These are phyloP conservation scores for Lycopodina hypogea DNA, from an alignment of 37 sponge, comb jelly and placozoan genomes.

Conservation along the genomic window DNA sequence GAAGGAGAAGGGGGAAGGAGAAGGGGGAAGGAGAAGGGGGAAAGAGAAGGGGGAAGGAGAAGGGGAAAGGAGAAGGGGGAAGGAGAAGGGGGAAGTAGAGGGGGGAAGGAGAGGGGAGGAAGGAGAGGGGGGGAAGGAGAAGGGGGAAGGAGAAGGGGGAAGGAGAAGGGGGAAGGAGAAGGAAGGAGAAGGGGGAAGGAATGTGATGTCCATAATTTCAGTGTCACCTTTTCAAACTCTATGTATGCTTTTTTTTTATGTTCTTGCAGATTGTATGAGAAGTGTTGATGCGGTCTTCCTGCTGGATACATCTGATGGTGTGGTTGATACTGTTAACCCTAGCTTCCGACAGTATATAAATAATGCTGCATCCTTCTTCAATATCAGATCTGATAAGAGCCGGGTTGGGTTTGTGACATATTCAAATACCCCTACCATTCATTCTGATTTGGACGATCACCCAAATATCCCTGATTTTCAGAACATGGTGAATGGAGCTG, in stretches of 20 bases:
- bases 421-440: conserved; percentile 30
- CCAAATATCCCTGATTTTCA: conserved; percentile 9
- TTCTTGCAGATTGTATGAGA: conserved; percentile 53
- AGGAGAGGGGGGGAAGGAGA: too few relatives aligned
- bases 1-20: too few relatives aligned
- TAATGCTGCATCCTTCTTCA: conserved; percentile 61
- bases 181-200: too few relatives aligned
- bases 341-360: conserved; percentile 52
- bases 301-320: conserved; percentile 79
- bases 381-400: conserved; percentile 43
- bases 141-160: too few relatives aligned
- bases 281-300: conserved; percentile 72
- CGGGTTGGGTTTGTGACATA: conserved; percentile 66
- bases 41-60: too few relatives aligned
- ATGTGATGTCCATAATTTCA: too few relatives aligned
- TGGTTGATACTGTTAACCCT: conserved; percentile 63
- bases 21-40: too few relatives aligned
- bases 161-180: too few relatives aligned
- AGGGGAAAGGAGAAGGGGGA: too few relatives aligned
- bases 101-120: too few relatives aligned
- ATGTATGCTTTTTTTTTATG: not conserved
- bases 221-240: too few relatives aligned
- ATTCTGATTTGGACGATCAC: conserved; percentile 51
- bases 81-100: too few relatives aligned
- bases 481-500: conserved; percentile 5